phyloP scores from a whole-genome alignment of 2,797 vertebrate species.

The Enteromius afrohamiltoni region DNA sequence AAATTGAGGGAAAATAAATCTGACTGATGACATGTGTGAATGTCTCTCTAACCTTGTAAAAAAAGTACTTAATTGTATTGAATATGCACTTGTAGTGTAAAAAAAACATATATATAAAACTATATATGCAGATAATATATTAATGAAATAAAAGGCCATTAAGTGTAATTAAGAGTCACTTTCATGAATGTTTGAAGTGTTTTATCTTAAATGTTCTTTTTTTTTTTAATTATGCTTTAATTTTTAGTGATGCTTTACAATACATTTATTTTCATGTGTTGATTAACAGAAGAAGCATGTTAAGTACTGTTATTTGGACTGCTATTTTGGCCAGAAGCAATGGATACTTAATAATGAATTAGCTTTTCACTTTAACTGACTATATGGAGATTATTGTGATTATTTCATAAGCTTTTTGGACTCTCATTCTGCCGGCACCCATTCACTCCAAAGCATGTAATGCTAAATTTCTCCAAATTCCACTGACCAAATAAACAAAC shows the following conservation, averaged over 20 bases:
- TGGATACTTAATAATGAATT: neutral
- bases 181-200: neutral
- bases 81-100: neutral
- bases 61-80: neutral
- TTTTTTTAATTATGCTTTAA: neutral
- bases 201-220: too few species aligned
- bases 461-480: neutral
- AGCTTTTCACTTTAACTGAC: neutral
- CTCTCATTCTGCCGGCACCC: neutral
- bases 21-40: neutral
- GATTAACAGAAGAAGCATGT: neutral
- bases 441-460: neutral
- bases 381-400: neutral
- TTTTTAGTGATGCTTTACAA: neutral
- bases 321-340: neutral
- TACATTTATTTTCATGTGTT: neutral
- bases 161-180: neutral
- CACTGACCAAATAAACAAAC: neutral
- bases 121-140: neutral
- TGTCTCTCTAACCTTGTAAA: neutral
- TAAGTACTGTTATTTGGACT: neutral
- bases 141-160: neutral
- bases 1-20: conserved; percentile 8
- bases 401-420: neutral
- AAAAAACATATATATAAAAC: neutral